Evolutionary conservation across 2,113 vertebrate genomes (phyloP).

Genomic region (Myodes glareolus): DNA sequence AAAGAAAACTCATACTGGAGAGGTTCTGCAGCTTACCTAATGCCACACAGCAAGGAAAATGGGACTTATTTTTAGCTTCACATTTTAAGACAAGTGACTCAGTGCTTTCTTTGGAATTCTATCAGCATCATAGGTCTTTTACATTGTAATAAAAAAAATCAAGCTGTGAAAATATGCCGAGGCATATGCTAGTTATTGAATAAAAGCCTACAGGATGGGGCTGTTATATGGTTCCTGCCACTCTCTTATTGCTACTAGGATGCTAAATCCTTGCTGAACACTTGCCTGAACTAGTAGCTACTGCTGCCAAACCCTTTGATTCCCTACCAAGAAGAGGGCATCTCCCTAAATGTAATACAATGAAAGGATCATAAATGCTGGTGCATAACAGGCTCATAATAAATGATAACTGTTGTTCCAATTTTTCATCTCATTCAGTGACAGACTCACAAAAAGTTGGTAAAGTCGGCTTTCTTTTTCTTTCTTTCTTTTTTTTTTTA

Average conservation of each 20-base stretch:
- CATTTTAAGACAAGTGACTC: neutral
- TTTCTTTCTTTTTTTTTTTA: slow-evolving; percentile 26
- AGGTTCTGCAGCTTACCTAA: neutral
- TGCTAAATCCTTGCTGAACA: neutral
- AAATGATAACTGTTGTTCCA: neutral
- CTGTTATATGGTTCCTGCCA: neutral
- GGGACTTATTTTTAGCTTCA: neutral
- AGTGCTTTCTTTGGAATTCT: neutral
- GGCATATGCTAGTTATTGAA: neutral
- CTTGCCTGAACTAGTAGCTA: neutral
- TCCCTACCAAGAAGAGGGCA: neutral
- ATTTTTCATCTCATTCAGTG: slow-evolving; percentile 20
- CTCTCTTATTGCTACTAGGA: neutral
- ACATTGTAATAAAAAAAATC: neutral
- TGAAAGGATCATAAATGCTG: neutral
- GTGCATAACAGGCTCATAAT: neutral
- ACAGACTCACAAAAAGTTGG: neutral
- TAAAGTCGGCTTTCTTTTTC: neutral
- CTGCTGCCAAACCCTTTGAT: neutral
- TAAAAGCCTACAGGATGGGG: neutral
- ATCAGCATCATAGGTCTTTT: neutral
- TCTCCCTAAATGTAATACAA: neutral
- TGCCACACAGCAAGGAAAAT: neutral
- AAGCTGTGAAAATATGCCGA: neutral
- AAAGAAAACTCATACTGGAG: slow-evolving; percentile 1